Conservation (phyloP, 2,888 invertebrate genomes). For the Elmis aenea region DNA sequence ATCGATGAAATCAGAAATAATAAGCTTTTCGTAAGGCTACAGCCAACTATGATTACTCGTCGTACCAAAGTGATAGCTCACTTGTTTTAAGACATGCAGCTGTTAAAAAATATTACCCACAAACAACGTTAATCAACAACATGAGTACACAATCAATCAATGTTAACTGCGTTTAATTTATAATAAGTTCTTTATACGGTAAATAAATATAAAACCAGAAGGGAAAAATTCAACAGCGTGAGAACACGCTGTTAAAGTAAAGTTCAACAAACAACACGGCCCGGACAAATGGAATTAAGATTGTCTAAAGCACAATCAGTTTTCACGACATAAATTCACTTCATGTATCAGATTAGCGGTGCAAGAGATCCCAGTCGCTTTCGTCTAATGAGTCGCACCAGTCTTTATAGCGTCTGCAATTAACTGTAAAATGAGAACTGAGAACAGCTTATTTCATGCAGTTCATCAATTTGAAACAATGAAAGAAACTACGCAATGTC, state of each 20-base stretch:
- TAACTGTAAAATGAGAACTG: too few species aligned
- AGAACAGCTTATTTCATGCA: too few species aligned
- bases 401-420: too few species aligned
- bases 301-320: conserved; percentile 23
- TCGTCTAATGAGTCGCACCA: conserved; percentile 20
- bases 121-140: too few species aligned
- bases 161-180: conserved; percentile 15
- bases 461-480: too few species aligned
- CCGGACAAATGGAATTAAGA: conserved; percentile 25
- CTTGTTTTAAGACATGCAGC: too few species aligned
- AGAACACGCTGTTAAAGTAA: conserved; percentile 22
- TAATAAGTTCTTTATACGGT: conserved; percentile 20
- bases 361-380: conserved; percentile 15
- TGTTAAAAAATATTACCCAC: too few species aligned
- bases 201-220: conserved; percentile 3
- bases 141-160: conserved; percentile 20
- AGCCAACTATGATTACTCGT: too few species aligned
- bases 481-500: too few species aligned
- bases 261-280: conserved; percentile 23
- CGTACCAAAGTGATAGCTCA: too few species aligned
- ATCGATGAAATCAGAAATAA: too few species aligned
- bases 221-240: conserved; percentile 19
- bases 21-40: too few species aligned
- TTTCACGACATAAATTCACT: conserved; percentile 27
- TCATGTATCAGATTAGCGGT: conserved; percentile 28